Evolutionary conservation across 2,113 vertebrate species (phyloP).

Genomic region (Vulpes lagopus): DNA sequence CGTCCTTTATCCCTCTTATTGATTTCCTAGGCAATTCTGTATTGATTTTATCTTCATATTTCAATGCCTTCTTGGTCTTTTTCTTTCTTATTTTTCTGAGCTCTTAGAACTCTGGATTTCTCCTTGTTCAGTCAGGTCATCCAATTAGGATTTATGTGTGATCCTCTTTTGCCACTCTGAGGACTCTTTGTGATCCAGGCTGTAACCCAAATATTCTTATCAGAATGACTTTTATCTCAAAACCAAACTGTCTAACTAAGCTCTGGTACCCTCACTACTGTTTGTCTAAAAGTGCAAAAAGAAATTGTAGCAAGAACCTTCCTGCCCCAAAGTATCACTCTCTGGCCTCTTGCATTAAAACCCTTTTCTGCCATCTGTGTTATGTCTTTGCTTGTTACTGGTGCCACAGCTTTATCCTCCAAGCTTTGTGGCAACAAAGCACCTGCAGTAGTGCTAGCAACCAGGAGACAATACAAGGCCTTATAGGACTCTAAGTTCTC

Average conservation of each 20-base stretch:
- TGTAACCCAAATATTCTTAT: constrained; percentile 70
- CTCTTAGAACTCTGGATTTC: constrained; percentile 80
- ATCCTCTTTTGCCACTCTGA: constrained; percentile 80
- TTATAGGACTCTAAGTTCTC: background rate
- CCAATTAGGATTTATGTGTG: constrained; percentile 82
- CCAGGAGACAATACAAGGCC: background rate
- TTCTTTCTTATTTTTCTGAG: constrained; percentile 77
- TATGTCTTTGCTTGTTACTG: background rate
- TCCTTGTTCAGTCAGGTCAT: constrained; percentile 75
- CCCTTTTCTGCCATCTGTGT: background rate
- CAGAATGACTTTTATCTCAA: constrained; percentile 65
- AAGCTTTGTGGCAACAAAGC: background rate
- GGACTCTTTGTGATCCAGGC: constrained; percentile 77
- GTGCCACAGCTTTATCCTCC: background rate
- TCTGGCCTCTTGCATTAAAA: background rate
- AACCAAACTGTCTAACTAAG: background rate
- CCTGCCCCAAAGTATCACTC: background rate
- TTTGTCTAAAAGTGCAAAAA: background rate
- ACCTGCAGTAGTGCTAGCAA: background rate
- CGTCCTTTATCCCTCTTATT: constrained; percentile 80
- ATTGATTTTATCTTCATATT: constrained; percentile 86
- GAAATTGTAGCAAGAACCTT: background rate
- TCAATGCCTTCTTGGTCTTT: constrained; percentile 81
- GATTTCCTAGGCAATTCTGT: constrained; percentile 84
- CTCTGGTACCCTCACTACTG: background rate